Evolutionary conservation across 2,113 vertebrate species (phyloP), one percentile per base, ranked within the genome.

Genomic region (Hydropotes inermis): DNA sequence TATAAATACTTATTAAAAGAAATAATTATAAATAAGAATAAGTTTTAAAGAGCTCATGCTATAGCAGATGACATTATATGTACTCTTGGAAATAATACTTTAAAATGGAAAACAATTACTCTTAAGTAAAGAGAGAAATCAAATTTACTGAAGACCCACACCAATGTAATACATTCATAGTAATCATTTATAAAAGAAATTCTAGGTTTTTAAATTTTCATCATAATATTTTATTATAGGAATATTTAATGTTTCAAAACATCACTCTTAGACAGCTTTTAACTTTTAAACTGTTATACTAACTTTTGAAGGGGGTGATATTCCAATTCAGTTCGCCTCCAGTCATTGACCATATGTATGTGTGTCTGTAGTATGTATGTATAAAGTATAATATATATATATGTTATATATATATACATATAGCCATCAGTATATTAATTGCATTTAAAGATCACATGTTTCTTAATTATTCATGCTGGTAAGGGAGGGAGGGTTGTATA

Each of bases 71-170:
- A 61, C 36, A 89, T 74, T 61, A 9, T 52, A 61, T 92, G 16
- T 84, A 12, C 47, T 92, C 28, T 82, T 12, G 36, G 47, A 43
- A 47, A 81, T 36, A 81, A 61, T 74, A 6, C 19, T 27, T 30
- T 92, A 14, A 64, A 96, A 95, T 54, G 16, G 36, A 92, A 74
- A 94, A 55, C 6, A 54, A 5, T 39, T 93, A 67, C 39, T 79
- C 67, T 95, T 94, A 64, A 94, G 28, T 58, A 57, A 90, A 78
- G 39, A 55, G 52, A 76, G 14, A 97, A 91, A 43, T 78, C 39
- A 96, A 27, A 25, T 55, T 93, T 82, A 21, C 19, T 7, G 11
- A 78, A 76, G 12, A 61, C 2, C 87, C 54, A 93, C 13, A 79
- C 7, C 43, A 93, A 5, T 2, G 55, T 61, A 15, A 58, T 36